These are phyloP conservation scores for Helogale parvula DNA, from an alignment of 2,113 vertebrate species.

Conservation along the genomic window DNA sequence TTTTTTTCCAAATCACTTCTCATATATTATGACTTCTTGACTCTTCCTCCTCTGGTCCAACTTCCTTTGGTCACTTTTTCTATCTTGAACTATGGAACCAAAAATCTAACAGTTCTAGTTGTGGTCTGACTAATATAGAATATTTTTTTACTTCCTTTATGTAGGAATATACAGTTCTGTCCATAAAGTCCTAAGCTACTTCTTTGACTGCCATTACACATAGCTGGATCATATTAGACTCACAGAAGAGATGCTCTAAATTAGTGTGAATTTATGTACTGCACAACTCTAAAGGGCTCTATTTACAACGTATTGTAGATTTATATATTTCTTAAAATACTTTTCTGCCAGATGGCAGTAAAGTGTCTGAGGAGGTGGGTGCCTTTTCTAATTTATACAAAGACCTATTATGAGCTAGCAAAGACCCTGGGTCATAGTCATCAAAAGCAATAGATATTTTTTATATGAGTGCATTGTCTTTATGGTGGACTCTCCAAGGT, in stretches of 20 bases:
- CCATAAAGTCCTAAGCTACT: not conserved
- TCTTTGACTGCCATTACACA: not conserved
- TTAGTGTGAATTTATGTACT: not conserved
- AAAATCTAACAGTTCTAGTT: not conserved
- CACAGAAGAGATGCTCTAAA: not conserved
- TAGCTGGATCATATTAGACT: not conserved
- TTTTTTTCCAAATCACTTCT: not conserved
- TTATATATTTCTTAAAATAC: not conserved
- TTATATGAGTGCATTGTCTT: not conserved
- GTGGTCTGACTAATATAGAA: not conserved
- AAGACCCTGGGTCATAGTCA: conserved; percentile 21
- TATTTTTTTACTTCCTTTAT: not conserved
- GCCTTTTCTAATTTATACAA: conserved; percentile 29
- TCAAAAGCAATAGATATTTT: conserved; percentile 2
- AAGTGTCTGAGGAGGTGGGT: conserved; percentile 63
- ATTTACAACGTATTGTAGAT: not conserved
- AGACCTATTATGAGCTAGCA: conserved; percentile 7
- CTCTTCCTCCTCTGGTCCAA: not conserved
- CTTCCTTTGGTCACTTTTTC: conserved; percentile 9
- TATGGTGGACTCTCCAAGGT: not conserved
- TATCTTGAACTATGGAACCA: not conserved
- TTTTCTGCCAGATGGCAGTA: conserved; percentile 73
- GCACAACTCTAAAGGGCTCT: conserved; percentile 77
- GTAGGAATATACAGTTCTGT: not conserved
- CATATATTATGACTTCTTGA: not conserved